phyloP scores from a whole-genome alignment of 2,113 vertebrate species.

The Melanocharis versteri region DNA sequence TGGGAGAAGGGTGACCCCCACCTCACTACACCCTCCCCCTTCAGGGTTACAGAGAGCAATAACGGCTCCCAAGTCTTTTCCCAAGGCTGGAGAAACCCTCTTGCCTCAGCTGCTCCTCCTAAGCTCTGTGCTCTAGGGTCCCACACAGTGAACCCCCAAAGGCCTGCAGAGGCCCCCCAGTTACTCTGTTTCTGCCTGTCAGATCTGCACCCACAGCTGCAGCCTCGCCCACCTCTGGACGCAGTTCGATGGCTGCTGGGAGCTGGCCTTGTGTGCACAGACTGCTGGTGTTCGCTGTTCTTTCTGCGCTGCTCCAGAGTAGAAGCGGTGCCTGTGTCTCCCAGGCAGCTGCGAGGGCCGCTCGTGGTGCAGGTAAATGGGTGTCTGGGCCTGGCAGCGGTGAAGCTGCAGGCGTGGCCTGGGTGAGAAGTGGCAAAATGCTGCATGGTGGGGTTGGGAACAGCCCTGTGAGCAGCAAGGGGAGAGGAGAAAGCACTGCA shows the following conservation, averaged over 20 bases:
- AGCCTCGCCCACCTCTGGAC: neutral
- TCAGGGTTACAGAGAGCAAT: neutral
- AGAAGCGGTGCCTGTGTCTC: neutral
- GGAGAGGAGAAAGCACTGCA: neutral
- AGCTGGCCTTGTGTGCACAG: neutral
- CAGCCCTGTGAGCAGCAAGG: neutral
- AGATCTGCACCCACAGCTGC: neutral
- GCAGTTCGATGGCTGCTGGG: neutral
- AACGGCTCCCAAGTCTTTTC: neutral
- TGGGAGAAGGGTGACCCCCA: neutral
- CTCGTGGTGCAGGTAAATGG: neutral
- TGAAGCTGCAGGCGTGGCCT: neutral
- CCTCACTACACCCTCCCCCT: neutral
- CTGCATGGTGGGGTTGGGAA: neutral
- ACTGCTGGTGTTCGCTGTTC: neutral
- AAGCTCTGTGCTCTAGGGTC: neutral
- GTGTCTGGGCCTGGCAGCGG: neutral
- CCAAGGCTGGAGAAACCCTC: neutral
- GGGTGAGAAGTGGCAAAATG: neutral
- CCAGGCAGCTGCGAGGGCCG: neutral
- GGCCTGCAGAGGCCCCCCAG: neutral
- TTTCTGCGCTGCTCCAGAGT: neutral
- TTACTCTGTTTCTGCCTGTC: neutral
- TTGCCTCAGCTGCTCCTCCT: neutral
- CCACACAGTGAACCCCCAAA: neutral